Evolutionary conservation across 2,888 invertebrate species (phyloP).

Genomic region (Chelonus formosanus): DNA sequence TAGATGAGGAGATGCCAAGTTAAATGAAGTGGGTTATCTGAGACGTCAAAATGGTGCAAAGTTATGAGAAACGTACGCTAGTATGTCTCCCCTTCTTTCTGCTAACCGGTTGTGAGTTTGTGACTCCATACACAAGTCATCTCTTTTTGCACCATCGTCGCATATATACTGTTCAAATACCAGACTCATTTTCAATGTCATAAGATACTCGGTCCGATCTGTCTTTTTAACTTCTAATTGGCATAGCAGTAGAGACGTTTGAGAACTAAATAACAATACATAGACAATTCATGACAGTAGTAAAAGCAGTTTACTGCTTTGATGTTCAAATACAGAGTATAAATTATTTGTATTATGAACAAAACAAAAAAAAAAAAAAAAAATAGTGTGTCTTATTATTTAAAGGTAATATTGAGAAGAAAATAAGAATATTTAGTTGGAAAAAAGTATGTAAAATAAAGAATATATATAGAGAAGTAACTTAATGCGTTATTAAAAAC

Average conservation of each 20-base stretch:
- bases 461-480: constrained; percentile 26
- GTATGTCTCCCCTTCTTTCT: constrained; percentile 36
- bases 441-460: constrained; percentile 10
- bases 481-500: constrained; percentile 57
- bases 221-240: not conserved
- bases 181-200: constrained; percentile 54
- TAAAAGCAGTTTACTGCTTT: no score
- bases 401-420: not conserved
- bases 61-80: constrained; percentile 30
- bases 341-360: no score
- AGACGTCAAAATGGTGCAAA: constrained; percentile 46
- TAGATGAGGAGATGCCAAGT: not conserved
- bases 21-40: constrained; percentile 35
- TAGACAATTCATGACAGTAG: no score
- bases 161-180: constrained; percentile 14
- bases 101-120: constrained; percentile 43
- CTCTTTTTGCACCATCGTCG: not conserved
- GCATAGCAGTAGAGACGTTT: not conserved
- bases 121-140: constrained; percentile 5
- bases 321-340: no score
- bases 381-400: not conserved
- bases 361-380: no score
- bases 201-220: constrained; percentile 48
- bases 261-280: no score
- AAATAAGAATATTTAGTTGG: not conserved